Base-by-base conservation (phyloP, 2,113 vertebrate species). In the Jacana jacana region DNA sequence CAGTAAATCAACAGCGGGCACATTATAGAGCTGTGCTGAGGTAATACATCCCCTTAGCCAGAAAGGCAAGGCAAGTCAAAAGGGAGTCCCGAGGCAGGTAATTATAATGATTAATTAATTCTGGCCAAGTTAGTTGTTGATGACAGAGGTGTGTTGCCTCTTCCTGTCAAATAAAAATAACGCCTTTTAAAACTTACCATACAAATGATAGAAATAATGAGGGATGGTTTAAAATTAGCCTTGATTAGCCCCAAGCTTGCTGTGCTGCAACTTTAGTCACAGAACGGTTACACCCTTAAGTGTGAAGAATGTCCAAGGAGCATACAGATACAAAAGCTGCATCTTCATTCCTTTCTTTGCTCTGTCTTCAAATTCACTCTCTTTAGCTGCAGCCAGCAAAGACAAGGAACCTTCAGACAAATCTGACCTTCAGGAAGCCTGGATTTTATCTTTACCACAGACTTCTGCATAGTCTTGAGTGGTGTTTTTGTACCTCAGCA, bases 21-120 rank as follows among this genome's bases (percentile, higher is more conserved):
- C 27, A 61, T 88, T 70, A 54, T 72, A 89, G 81, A 95, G 82
- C 83, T 68, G 33, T 37, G 69, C 93, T 91, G 88, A 95, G 94
- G 76, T 94, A 97, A 96, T 6, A 0, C 84, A 71, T 79, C 84
- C 58, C 11, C 4, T 81, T 39, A 81, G 90, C 69, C 85, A 96
- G 89, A 78, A 73, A 64, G 83, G 88, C 83, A 92, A 9, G 84
- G 63, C 15, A 6, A 91, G 86, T 91, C 68, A 84, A 63, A 95
- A 90, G 94, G 69, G 65, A 93, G 72, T 85, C 95, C 90, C 46
- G 75, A 93, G 94, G 93, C 93, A 80, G 91, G 66, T 89, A 92
- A 86, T 85, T 81, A 40, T 12, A 27, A 48, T 55, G 78, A 93
- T 42, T 30, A 69, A 68, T 89, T 60, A 60, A 60, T 82, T 28